Percentiles rank a stretch among this genome's conserved stretches.
Conservation (phyloP, 2,113 vertebrate species). For the Columbina picui region DNA sequence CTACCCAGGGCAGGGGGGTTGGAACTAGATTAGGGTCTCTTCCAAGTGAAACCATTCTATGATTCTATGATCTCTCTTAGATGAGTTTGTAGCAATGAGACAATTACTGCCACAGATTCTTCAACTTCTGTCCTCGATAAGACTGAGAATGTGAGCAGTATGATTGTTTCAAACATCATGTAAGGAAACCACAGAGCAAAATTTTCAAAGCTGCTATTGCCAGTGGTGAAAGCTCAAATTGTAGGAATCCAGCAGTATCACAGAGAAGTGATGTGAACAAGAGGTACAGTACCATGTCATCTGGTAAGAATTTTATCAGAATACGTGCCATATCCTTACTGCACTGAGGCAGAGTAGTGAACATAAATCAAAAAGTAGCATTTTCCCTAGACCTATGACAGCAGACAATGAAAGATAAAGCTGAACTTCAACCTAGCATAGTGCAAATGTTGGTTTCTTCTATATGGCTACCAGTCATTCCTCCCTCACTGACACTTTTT, state of each 20-base stretch:
- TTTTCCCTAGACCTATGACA: background rate
- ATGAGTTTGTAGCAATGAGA: background rate
- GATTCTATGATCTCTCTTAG: background rate
- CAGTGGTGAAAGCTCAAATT: background rate
- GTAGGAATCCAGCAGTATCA: background rate
- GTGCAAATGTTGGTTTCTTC: background rate
- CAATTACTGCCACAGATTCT: background rate
- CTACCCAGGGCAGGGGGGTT: too few species aligned
- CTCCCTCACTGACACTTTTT: background rate
- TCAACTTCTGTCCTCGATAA: background rate
- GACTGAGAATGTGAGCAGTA: background rate
- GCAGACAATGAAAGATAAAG: background rate
- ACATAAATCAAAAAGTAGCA: background rate
- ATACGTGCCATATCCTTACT: background rate
- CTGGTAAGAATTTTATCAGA: background rate
- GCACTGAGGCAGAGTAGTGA: background rate
- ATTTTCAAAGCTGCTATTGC: background rate
- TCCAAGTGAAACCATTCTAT: too few species aligned
- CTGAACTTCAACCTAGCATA: background rate
- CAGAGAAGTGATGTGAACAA: background rate
- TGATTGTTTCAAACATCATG: background rate
- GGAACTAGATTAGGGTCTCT: too few species aligned
- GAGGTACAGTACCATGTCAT: background rate
- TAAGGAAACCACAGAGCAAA: background rate
- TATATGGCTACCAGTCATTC: background rate